These are phyloP conservation scores for Leucophora obtusa DNA, from an alignment of 2,888 invertebrate species.

Conservation along the genomic window DNA sequence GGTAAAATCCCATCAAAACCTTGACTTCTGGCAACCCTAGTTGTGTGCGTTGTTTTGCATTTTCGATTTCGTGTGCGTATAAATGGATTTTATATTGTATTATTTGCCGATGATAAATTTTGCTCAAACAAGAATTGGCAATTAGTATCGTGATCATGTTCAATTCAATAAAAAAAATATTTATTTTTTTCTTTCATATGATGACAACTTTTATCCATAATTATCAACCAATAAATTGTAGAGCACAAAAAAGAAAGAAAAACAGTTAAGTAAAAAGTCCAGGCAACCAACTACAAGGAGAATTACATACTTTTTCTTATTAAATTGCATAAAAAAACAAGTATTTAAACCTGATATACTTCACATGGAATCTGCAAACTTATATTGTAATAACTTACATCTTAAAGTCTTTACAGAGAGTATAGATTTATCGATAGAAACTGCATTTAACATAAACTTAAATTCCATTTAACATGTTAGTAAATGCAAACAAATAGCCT, in stretches of 20 bases:
- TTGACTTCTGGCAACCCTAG: no score
- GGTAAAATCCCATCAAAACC: no score
- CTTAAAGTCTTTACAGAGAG: no score
- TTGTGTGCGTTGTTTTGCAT: not conserved
- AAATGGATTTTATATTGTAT: constrained; percentile 15
- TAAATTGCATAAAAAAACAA: not conserved
- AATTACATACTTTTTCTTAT: not conserved
- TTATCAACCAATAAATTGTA: constrained; percentile 39
- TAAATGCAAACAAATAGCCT: no score
- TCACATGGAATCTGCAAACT: no score
- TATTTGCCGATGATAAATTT: constrained; percentile 32
- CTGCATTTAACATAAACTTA: no score
- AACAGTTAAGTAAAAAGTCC: not conserved
- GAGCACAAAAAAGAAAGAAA: constrained; percentile 13
- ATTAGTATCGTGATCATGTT: constrained; percentile 58
- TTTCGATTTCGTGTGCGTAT: constrained; percentile 29
- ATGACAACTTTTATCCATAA: constrained; percentile 49
- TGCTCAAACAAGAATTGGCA: constrained; percentile 43
- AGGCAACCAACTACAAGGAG: not conserved
- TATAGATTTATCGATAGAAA: no score
- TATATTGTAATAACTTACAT: no score
- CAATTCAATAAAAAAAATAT: constrained; percentile 33
- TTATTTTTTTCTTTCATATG: constrained; percentile 12
- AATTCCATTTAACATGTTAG: no score
- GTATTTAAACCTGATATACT: no score